phyloP scores from a whole-genome alignment of 53 echinoderm and acorn worm genomes.

The Hippasteria phrygiana region DNA sequence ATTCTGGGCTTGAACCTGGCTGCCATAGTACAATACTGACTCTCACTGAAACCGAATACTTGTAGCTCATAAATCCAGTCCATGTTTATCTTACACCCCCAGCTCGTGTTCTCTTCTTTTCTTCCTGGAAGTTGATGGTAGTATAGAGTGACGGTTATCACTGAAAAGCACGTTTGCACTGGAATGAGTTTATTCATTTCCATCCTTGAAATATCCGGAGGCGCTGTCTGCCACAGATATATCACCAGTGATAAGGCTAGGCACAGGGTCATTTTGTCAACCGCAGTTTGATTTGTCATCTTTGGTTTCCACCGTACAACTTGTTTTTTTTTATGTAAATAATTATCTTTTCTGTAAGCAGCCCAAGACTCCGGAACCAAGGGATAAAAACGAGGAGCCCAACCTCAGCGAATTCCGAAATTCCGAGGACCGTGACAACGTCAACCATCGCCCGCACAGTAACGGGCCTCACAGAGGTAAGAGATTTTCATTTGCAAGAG shows the following conservation, averaged over 20 bases:
- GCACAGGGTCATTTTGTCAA: background rate
- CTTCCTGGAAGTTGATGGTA: background rate
- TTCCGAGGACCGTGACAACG: background rate
- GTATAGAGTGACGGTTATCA: background rate
- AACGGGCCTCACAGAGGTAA: slow-evolving; percentile 49
- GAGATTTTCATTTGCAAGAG: background rate
- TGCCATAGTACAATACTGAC: background rate
- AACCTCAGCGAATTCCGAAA: background rate
- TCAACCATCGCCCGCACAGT: slow-evolving; percentile 5
- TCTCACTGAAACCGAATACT: slow-evolving; percentile 1
- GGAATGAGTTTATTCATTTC: background rate
- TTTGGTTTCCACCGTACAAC: background rate
- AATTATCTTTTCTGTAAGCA: background rate
- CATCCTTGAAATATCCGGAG: background rate
- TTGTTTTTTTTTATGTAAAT: background rate
- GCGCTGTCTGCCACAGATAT: background rate
- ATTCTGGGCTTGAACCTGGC: slow-evolving; percentile 7
- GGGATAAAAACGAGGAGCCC: slow-evolving; percentile 18
- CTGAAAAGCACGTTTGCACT: background rate
- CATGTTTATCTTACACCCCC: slow-evolving; percentile 22
- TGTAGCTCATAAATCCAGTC: background rate
- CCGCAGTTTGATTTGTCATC: background rate
- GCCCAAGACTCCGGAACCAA: slow-evolving; percentile 53
- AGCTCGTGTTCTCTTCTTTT: background rate
- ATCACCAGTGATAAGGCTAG: background rate